Evolutionary conservation across 2,113 vertebrate genomes (phyloP), one percentile per base, ranked within the genome.

Genomic region (Notarius quadriscutis): DNA sequence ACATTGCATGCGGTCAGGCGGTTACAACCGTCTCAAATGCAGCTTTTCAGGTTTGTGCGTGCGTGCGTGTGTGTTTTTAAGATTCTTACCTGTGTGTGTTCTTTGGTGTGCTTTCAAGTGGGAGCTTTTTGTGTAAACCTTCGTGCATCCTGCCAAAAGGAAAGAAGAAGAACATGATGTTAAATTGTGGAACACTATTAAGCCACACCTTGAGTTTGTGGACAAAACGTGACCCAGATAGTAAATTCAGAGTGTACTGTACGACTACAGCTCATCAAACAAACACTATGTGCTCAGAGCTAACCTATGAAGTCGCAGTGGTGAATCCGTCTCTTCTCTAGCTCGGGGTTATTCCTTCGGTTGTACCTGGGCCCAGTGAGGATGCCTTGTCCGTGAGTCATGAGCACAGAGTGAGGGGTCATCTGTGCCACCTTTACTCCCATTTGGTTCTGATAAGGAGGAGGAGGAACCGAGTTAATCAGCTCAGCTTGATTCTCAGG

Each of bases 111-210:
- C 97, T 93, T 98, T 98, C 94, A 98, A 95, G 87, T 98, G 97
- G 48, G 97, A 98, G 92, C 97, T 98, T 95, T 98, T 98, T 92
- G 97, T 98, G 92, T 98, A 98, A 95, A 98, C 97, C 90, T 98
- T 98, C 5, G 93, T 92, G 93, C 97, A 98, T 77, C 97, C 97
- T 98, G 94, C 22, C 51, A 81, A 88, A 88, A 89, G 75, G 67
- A 86, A 80, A 80, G 88, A 87, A 90, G n/a, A 79, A 50, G 83
- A 86, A 79, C 34, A 65, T 53, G 9, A 83, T 7, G 18, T 78
- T 88, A 86, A 41, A 48, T 57, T 69, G 27, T 14, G 51, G 34
- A 79, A 86, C 20, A 71, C 34, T 77, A 83, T 87, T 65, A 82
- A 77, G 60, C 57, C 86, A 60, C 86, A 82, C 85, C 78, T 81